phyloP scores from a whole-genome alignment of 2,888 invertebrate genomes.

The Seira musarum region DNA sequence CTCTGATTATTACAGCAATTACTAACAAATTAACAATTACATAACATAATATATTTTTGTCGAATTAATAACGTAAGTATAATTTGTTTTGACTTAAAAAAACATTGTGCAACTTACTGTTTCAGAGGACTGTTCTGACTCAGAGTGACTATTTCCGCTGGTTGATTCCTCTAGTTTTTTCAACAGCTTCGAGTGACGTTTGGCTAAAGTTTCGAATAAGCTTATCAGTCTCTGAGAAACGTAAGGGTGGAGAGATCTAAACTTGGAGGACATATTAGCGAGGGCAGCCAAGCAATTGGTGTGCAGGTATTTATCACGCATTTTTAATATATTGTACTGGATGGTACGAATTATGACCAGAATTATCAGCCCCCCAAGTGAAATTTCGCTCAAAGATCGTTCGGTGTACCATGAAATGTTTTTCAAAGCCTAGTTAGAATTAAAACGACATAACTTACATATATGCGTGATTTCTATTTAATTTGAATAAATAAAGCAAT shows the following conservation, averaged over 20 bases:
- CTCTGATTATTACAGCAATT: too few relatives aligned
- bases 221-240: slow-evolving; percentile 95
- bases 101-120: too few relatives aligned
- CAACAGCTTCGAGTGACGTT: slow-evolving; percentile 78
- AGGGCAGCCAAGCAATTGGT: slow-evolving; percentile 98
- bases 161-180: slow-evolving; percentile 52
- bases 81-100: too few relatives aligned
- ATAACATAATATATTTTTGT: too few relatives aligned
- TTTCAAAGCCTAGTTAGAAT: slow-evolving; percentile 91
- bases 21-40: too few relatives aligned
- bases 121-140: slow-evolving; percentile 66
- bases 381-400: slow-evolving; percentile 90
- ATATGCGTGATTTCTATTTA: too few relatives aligned
- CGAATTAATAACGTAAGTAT: too few relatives aligned
- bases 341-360: slow-evolving; percentile 96
- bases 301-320: slow-evolving; percentile 97
- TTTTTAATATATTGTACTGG: slow-evolving; percentile 97
- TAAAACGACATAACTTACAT: too few relatives aligned
- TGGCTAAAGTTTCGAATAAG: slow-evolving; percentile 91
- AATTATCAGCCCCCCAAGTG: slow-evolving; percentile 93
- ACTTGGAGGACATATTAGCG: slow-evolving; percentile 97
- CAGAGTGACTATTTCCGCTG: slow-evolving; percentile 34
- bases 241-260: slow-evolving; percentile 93
- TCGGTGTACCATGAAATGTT: slow-evolving; percentile 96
- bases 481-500: too few relatives aligned